phyloP scores from a whole-genome alignment of 35 echinoderm and acorn worm genomes.

The Hemicentrotus pulcherrimus region DNA sequence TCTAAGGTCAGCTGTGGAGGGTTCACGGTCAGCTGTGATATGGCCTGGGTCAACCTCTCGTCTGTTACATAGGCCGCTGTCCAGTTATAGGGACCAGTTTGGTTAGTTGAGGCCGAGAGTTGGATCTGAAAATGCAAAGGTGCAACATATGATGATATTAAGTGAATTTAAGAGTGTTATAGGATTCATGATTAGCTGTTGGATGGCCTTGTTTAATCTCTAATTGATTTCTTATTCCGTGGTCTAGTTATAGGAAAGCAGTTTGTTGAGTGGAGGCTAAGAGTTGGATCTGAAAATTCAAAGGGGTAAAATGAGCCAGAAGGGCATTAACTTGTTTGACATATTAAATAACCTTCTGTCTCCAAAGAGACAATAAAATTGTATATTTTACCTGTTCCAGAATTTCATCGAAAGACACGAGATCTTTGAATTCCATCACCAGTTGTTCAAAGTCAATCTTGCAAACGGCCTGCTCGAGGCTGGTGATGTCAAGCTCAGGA shows the following conservation, averaged over 20 bases:
- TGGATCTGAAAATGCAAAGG: background rate
- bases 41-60: constrained; percentile 28
- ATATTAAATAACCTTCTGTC: too few species aligned
- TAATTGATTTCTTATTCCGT: background rate
- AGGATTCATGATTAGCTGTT: too few species aligned
- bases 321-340: too few species aligned
- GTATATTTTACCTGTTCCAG: constrained; percentile 33
- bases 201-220: background rate
- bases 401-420: constrained; percentile 53
- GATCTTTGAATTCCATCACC: constrained; percentile 49
- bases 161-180: background rate
- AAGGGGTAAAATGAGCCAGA: too few species aligned
- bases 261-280: too few species aligned
- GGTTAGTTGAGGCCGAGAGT: background rate
- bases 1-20: constrained; percentile 45
- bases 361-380: too few species aligned
- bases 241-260: too few species aligned
- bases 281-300: too few species aligned
- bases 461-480: constrained; percentile 58
- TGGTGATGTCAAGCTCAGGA: constrained; percentile 41
- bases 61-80: constrained; percentile 7
- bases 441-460: constrained; percentile 48
- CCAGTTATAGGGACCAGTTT: constrained; percentile 53
- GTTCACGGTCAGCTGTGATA: constrained; percentile 7
- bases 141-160: background rate